Evolutionary conservation across 1,140 invertebrate species (phyloP), one percentile per base, ranked within the genome.

Genomic region (Hetaerina americana): DNA sequence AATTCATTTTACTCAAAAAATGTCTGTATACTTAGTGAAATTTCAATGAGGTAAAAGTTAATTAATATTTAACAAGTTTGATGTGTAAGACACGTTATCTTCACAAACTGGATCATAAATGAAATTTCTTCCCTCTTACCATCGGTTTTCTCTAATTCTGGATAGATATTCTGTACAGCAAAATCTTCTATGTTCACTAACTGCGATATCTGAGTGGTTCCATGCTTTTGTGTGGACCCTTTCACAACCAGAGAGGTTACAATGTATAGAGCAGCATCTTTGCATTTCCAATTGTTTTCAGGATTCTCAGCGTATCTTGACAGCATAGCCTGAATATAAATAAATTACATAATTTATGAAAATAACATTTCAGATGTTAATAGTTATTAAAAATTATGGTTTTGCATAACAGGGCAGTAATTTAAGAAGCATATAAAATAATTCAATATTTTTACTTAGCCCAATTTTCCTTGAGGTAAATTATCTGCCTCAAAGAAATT

Each of bases 211-310:
- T 93, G 88, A 27, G 95, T 98, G 0, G 96, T 92, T 31, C 96
- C 96, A 77, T 95, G 90, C 78, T 89, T 90, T 80, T 94, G 88
- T 8, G 97, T 99, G 76, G 91, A 86, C n/a, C 91, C 96, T 78
- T 93, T 92, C 2, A 92, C 89, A 26, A 93, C 94, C 73, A 98
- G 86, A 8, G 96, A 96, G 26, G 95, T 97, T 68, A 99, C 94
- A 72, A 99, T 84, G 84, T 96, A 99, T 71, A 98, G 87, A 0
- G 96, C 97, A 49, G 94, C 92, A 83, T 99, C 96, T 82, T 99
- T 99, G 74, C 89, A 90, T 69, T 91, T 89, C 96, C 97, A 99
- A 81, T 94, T 89, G 77, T 86, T 76, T 24, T 80, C 76, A 26
- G 93, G 88, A 80, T 94, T 90, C 78, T 88, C 82, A 3, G 82